Evolutionary conservation across 2,888 invertebrate species (phyloP), one percentile per base, ranked within the genome.

Genomic region (Heliothis peltigera): DNA sequence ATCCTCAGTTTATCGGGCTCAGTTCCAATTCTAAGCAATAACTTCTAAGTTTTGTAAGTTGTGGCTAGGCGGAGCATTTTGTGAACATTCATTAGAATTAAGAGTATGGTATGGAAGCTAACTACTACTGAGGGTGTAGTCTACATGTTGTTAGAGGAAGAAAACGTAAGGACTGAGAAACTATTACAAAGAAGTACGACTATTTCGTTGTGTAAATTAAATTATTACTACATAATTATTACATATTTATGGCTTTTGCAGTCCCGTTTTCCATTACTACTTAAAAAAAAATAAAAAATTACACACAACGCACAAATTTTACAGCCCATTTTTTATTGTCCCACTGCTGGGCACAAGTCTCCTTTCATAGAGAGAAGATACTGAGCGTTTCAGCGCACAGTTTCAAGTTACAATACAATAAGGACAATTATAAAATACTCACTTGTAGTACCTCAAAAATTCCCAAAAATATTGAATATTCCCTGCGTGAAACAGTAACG

Each of bases 1-100:
- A 70, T 43, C 47, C 43, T 8, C 63, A 76, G 55, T 53, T 47
- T 53, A 70, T 76, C 55, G 70, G 77, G 77, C 77, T 76, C 64
- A 46, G 64, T 70, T 63, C 70, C 70, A 70, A 71, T 71, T 76
- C 56, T 44, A 12, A 43, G 48, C 32, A 35, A 54, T 71, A 63
- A 70, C 64, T 49, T 48, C 43, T 12, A 76, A 76, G 18, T 71
- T 71, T 76, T 53, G 70, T 39, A 18, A 55, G 42, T 58, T 54
- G 10, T 43, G 32, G 60, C 59, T 70, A 55, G 71, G 55, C 19
- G 77, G 49, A 35, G 44, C 56, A 53, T 63, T 75, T 52, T 48
- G 55, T 35, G 56, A 71, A 57, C 71, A 70, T 55, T 35, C 46
- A 42, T 76, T 56, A 63, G 43, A 56, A 70, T 70, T 70, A 32